Evolutionary conservation across 2,113 vertebrate species (phyloP).

Genomic region (Mus spicilegus): DNA sequence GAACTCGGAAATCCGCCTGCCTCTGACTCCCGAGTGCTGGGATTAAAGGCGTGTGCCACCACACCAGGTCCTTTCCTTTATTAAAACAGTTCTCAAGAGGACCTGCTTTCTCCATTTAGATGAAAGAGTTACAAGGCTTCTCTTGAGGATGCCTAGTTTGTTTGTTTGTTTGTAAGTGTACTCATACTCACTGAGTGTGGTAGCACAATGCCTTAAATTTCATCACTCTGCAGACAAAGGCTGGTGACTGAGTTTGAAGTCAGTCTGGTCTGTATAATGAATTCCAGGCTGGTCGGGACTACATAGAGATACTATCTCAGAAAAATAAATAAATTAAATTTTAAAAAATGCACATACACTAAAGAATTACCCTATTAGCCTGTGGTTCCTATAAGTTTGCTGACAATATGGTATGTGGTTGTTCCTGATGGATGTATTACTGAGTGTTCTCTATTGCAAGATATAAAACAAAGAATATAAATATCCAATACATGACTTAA

Average conservation of each 20-base stretch:
- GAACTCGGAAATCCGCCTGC: no score
- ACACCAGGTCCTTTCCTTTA: no score
- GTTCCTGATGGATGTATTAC: neutral
- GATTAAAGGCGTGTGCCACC: no score
- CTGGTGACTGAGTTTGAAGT: neutral
- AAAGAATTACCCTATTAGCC: slow-evolving; percentile 36
- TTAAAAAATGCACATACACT: neutral
- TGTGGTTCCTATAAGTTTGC: neutral
- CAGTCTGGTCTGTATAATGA: neutral
- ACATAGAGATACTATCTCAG: neutral
- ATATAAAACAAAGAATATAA: slow-evolving; percentile 29
- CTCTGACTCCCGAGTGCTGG: no score
- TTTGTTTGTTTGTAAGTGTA: neutral
- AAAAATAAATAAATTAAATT: neutral
- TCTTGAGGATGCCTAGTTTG: neutral
- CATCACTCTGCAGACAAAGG: neutral
- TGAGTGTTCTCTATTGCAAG: neutral
- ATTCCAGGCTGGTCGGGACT: neutral
- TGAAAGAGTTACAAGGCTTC: no score
- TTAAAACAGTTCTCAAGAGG: neutral
- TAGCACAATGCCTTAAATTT: neutral
- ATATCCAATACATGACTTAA: neutral
- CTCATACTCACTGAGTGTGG: neutral
- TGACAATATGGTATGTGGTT: neutral
- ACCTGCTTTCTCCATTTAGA: no score